Base-by-base conservation (phyloP, 1,140 invertebrate genomes). In the Phenacoccus solenopsis region DNA sequence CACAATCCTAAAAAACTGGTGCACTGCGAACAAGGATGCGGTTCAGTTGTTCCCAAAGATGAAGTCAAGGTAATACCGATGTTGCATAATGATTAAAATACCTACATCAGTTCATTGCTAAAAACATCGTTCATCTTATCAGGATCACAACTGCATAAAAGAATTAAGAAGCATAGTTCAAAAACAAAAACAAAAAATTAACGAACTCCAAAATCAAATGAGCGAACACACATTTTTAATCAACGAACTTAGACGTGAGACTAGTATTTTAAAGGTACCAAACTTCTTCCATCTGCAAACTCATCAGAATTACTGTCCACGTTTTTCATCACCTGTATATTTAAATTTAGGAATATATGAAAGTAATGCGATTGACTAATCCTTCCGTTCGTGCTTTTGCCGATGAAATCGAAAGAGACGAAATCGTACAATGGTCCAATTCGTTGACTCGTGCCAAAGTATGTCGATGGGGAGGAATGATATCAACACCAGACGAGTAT, bases 391-490 rank as follows among this genome's bases (percentile, higher is more conserved):
- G 91, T 61, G 91, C 90, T 13, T 88, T 96, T 56, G 89, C 90
- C 4, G 90, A 94, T 77, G 90, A 93, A 74, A 94, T 96, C 88
- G 93, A 96, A 78, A 85, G 91, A 67, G 91, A 95, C 75, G 93
- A 96, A 81, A 89, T 96, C 67, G 83, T 91, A n/a, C 84, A 92
- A 77, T 98, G 94, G 95, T 90, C 91, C 28, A 87, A 84, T 72
- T 89, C 90, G 1, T 79, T 98, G 22, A 85, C 90, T 16, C 81
- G 91, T 67, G 94, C 94, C 1, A 80, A 93, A 73, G 94, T 97
- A 27, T 95, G 92, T 1, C 82, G 94, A 68, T 98, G 94, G 95
- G 95, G 94, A 69, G 94, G 94, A 69, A 97, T 98, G 92, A 96
- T 97, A 70, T 95, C 93, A 20, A 98, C 95, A 0, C 95, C 94